Percentiles rank a stretch among this genome's conserved stretches.
Conservation (phyloP, 2,797 vertebrate species). For the Falco biarmicus region DNA sequence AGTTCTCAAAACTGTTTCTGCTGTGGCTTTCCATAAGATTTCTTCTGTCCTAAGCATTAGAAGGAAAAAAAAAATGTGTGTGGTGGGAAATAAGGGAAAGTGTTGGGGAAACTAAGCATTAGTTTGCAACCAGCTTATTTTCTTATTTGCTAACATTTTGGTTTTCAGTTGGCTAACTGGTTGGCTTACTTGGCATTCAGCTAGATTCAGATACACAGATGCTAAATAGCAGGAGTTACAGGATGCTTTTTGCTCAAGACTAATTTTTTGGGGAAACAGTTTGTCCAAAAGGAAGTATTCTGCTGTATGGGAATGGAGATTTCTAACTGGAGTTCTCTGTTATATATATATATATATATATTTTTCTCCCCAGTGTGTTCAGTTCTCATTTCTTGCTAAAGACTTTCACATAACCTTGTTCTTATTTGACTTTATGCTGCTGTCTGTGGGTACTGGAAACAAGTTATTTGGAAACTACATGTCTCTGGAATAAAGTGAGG, state of each 20-base stretch:
- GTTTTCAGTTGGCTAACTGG: neutral
- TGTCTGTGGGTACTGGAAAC: neutral
- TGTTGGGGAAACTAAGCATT: neutral
- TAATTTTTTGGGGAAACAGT: neutral
- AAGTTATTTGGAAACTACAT: neutral
- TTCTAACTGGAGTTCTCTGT: neutral
- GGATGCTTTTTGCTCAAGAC: neutral
- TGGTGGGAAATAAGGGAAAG: neutral
- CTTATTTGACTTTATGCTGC: neutral
- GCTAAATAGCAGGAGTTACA: neutral
- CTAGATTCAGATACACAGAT: neutral
- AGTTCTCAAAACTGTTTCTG: neutral
- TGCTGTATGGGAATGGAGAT: neutral
- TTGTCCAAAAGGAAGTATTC: neutral
- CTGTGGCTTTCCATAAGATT: neutral
- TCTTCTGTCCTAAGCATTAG: neutral
- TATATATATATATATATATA: too few relatives aligned
- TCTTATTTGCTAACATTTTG: neutral
- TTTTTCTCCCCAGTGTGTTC: neutral
- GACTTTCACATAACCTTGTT: neutral
- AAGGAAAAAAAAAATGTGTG: rapidly evolving
- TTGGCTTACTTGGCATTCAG: neutral
- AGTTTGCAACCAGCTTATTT: neutral
- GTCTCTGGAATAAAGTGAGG: neutral
- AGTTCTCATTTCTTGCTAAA: neutral